phyloP scores from a whole-genome alignment of 2,888 invertebrate species.

The Leptinotarsa juncta region DNA sequence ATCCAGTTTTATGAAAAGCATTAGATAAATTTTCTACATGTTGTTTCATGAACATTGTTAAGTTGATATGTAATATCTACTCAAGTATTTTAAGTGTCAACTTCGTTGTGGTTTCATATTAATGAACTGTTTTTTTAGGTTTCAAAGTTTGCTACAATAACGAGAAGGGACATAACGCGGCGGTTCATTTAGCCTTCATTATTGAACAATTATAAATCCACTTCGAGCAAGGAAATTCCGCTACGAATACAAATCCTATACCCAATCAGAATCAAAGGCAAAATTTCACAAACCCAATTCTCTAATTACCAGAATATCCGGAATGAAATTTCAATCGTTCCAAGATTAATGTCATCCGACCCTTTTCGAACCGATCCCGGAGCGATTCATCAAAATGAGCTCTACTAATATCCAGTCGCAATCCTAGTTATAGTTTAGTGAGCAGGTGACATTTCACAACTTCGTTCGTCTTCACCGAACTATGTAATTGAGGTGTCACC shows the following conservation, averaged over 20 bases:
- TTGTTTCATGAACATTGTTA: too few relatives aligned
- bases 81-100: too few relatives aligned
- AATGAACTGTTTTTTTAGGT: too few relatives aligned
- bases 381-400: constrained; percentile 9
- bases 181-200: too few relatives aligned
- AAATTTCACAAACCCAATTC: neutral
- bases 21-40: too few relatives aligned
- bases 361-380: constrained; percentile 11
- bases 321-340: constrained; percentile 6
- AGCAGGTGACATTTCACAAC: neutral
- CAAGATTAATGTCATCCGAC: constrained; percentile 8
- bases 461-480: too few relatives aligned
- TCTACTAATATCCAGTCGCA: neutral
- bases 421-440: neutral
- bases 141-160: too few relatives aligned
- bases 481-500: too few relatives aligned
- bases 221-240: neutral
- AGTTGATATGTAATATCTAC: too few relatives aligned
- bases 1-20: too few relatives aligned
- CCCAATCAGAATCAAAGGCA: neutral
- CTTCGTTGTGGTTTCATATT: too few relatives aligned
- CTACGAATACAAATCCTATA: neutral
- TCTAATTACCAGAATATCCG: constrained; percentile 13
- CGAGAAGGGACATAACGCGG: too few relatives aligned
- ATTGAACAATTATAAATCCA: neutral